Conservation (phyloP, 2,888 invertebrate species). For the Xestia rhomboidea region DNA sequence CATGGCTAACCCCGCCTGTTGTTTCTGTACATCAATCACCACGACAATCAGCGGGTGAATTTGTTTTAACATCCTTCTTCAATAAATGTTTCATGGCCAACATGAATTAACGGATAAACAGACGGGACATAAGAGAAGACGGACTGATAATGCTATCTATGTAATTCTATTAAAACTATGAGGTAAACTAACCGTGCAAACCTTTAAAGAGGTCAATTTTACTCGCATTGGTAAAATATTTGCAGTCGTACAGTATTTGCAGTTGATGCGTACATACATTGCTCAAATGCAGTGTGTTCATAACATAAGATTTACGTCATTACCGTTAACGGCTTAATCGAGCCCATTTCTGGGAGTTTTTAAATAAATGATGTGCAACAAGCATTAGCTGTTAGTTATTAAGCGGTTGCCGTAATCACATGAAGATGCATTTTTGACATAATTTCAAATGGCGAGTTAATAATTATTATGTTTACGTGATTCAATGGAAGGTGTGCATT, state of each 20-base stretch:
- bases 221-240: conserved; percentile 39
- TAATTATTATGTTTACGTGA: not conserved
- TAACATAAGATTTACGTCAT: conserved; percentile 28
- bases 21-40: not conserved
- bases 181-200: conserved; percentile 43
- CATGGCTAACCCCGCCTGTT: conserved; percentile 11
- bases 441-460: not conserved
- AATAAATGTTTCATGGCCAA: conserved; percentile 23
- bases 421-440: conserved; percentile 17
- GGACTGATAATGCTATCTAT: conserved; percentile 64
- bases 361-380: conserved; percentile 43
- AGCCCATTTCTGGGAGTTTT: conserved; percentile 39
- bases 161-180: conserved; percentile 57
- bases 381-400: conserved; percentile 50
- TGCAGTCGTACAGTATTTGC: conserved; percentile 17
- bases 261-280: conserved; percentile 6
- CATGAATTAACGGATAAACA: conserved; percentile 32
- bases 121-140: conserved; percentile 54
- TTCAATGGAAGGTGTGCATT: not conserved
- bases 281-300: conserved; percentile 20
- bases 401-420: conserved; percentile 45
- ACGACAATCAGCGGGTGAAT: conserved; percentile 6
- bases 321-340: conserved; percentile 26
- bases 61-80: conserved; percentile 15
- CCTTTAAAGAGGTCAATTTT: conserved; percentile 56